Percentiles rank a stretch among this genome's conserved stretches.
Conservation (phyloP, 2,797 vertebrate species). For the Bradypodion ventrale region DNA sequence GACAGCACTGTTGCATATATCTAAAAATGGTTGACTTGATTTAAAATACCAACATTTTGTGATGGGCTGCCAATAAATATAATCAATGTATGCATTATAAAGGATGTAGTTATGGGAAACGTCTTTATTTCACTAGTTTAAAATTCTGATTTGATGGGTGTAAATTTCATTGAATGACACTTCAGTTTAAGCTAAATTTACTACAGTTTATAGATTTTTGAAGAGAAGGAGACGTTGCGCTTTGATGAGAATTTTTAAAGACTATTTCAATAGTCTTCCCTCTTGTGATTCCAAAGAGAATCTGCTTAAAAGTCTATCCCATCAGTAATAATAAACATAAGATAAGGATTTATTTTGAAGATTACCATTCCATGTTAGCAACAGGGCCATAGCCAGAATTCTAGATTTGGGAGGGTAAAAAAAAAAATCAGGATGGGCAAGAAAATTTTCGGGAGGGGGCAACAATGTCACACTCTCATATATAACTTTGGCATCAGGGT, state of each 20-base stretch:
- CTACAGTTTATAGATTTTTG: background rate
- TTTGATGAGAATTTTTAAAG: background rate
- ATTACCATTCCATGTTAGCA: background rate
- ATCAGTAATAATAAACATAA: background rate
- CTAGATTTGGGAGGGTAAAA: no score
- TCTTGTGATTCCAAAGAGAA: background rate
- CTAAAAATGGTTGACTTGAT: slow-evolving; percentile 37
- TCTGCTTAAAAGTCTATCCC: background rate
- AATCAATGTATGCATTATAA: slow-evolving; percentile 40
- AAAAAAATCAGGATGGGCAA: no score
- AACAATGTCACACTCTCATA: no score
- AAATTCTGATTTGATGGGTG: background rate
- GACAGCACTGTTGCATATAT: slow-evolving; percentile 11
- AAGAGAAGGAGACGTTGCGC: no score
- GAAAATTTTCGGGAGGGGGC: no score
- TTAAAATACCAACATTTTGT: slow-evolving; percentile 21
- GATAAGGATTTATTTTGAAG: background rate
- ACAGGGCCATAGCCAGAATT: no score
- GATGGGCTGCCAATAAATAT: slow-evolving; percentile 35
- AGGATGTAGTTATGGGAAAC: background rate
- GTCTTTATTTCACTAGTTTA: background rate
- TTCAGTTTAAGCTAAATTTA: background rate
- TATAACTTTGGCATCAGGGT: no score
- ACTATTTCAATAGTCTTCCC: background rate
- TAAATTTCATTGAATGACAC: background rate